Conservation (phyloP, 1,140 invertebrate species). For the Psilanteris sp. region DNA sequence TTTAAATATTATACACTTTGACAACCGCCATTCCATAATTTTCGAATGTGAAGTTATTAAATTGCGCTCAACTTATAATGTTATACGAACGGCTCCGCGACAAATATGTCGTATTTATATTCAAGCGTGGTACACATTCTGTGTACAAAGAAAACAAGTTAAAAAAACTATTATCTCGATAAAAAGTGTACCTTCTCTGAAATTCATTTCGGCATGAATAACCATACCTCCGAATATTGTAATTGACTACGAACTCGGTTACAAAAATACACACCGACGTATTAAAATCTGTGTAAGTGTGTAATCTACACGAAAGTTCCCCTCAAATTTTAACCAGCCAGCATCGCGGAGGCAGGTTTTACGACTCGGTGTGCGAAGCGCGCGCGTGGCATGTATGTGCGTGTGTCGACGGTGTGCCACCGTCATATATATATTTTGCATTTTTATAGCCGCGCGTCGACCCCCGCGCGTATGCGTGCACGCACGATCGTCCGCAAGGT, state of each 20-base stretch:
- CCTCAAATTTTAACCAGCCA: constrained; percentile 50
- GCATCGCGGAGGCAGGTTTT: constrained; percentile 51
- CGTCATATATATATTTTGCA: constrained; percentile 71
- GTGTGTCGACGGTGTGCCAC: constrained; percentile 58
- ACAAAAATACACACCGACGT: constrained; percentile 42
- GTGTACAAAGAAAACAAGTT: constrained; percentile 1
- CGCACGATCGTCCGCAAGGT: constrained; percentile 35
- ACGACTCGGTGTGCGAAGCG: constrained; percentile 41
- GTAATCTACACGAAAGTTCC: constrained; percentile 42
- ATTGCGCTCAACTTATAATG: not conserved
- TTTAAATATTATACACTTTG: constrained; percentile 2
- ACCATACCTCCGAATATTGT: constrained; percentile 40
- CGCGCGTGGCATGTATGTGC: constrained; percentile 61
- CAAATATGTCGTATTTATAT: constrained; percentile 23
- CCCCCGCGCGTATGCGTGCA: constrained; percentile 40
- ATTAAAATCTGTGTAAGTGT: constrained; percentile 28
- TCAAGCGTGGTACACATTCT: constrained; percentile 7
- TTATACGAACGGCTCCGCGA: constrained; percentile 1
- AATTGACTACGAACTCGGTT: constrained; percentile 45
- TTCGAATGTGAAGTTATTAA: constrained; percentile 1
- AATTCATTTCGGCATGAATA: constrained; percentile 9
- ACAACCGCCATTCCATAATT: not conserved
- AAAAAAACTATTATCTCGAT: constrained; percentile 6
- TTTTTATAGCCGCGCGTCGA: constrained; percentile 71
- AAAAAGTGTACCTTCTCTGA: constrained; percentile 44